phyloP scores from a whole-genome alignment of 2,113 vertebrate genomes.

The Okapia johnstoni region DNA sequence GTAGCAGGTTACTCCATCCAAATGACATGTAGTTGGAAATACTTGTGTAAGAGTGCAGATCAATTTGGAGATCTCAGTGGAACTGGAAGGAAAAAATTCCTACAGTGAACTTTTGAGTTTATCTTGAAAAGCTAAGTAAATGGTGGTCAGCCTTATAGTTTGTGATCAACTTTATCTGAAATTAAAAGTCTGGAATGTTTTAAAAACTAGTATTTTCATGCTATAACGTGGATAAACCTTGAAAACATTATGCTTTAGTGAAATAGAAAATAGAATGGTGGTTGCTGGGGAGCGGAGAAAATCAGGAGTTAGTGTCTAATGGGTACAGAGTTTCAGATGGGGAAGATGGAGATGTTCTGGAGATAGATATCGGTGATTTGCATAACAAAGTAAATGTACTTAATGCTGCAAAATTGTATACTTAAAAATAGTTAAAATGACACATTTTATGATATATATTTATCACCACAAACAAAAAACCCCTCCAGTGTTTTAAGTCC shows the following conservation, averaged over 20 bases:
- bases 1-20: neutral
- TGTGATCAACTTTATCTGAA: conserved; percentile 21
- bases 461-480: neutral
- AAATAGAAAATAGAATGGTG: neutral
- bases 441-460: neutral
- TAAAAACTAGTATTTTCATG: neutral
- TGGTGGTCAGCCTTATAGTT: neutral
- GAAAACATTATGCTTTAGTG: neutral
- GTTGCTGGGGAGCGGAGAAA: neutral
- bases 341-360: neutral
- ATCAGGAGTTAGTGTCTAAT: neutral
- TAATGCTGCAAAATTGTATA: neutral
- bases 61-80: neutral
- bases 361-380: neutral
- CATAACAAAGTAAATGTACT: neutral
- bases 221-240: neutral
- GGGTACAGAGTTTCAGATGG: neutral
- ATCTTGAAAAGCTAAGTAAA: neutral
- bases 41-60: neutral
- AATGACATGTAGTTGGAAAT: neutral
- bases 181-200: neutral
- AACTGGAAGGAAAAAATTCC: neutral
- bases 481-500: neutral
- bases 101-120: neutral
- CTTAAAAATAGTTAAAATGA: neutral